A percentile compares a stretch with the other conserved stretches of the same genome.
Conservation (phyloP, 2,888 invertebrate species). For the Imbricaverruca yamaguchii region DNA sequence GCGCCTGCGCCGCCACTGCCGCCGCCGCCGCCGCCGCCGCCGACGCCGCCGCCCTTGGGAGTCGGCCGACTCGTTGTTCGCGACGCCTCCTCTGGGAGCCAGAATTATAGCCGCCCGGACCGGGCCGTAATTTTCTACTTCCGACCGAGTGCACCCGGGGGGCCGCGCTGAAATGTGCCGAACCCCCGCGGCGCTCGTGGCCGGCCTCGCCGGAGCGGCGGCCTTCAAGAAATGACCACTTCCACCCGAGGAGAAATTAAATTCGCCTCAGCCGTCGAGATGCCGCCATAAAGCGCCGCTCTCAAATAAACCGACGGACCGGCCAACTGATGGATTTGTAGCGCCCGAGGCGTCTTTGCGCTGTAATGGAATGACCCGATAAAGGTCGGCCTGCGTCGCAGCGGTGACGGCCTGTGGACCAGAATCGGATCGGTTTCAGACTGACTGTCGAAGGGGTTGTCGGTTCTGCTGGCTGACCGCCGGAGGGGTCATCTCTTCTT, state of each 20-base stretch:
- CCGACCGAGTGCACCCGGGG: constrained; percentile 21
- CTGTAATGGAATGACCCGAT: constrained; percentile 10
- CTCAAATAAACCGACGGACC: neutral
- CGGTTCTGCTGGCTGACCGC: too few species aligned
- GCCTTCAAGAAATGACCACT: constrained; percentile 21
- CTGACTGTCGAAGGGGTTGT: too few species aligned
- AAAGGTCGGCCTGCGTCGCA: neutral
- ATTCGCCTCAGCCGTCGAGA: constrained; percentile 14
- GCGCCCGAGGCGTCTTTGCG: neutral
- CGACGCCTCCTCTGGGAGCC: constrained; percentile 12
- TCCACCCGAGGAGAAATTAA: constrained; percentile 18
- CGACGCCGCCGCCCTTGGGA: neutral
- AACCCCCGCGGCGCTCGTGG: constrained; percentile 19
- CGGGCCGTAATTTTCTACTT: constrained; percentile 18
- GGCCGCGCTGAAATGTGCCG: constrained; percentile 19
- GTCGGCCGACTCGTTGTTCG: constrained; percentile 13
- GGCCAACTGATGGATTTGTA: neutral
- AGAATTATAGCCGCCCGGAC: constrained; percentile 16
- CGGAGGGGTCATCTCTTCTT: too few species aligned
- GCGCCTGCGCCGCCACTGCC: neutral
- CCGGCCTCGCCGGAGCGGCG: neutral
- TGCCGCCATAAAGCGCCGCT: constrained; percentile 11
- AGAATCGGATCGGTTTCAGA: too few species aligned
- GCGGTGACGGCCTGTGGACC: neutral
- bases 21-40: too few species aligned